phyloP scores from a whole-genome alignment of 2,888 invertebrate genomes.

The Alloscopus bannaensis region DNA sequence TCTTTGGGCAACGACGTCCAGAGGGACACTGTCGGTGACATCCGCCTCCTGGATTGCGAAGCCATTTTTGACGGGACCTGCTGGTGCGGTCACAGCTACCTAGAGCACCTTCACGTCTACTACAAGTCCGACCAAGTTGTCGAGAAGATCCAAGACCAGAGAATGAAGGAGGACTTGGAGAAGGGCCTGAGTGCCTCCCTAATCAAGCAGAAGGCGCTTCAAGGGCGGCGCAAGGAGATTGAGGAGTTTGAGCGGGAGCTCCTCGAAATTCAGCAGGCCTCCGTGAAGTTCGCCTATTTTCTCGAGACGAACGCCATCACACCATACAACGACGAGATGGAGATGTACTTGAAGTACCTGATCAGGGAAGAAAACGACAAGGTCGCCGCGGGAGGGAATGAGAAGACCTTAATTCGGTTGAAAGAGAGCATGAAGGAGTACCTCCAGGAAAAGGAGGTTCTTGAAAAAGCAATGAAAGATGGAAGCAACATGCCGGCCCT shows the following conservation, averaged over 20 bases:
- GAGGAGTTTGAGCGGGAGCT: constrained; percentile 15
- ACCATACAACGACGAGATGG: constrained; percentile 55
- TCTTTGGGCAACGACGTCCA: constrained; percentile 10
- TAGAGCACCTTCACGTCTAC: constrained; percentile 56
- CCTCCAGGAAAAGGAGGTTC: constrained; percentile 25
- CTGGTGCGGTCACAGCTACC: constrained; percentile 31
- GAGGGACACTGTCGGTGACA: constrained; percentile 23
- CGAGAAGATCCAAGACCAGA: constrained; percentile 19
- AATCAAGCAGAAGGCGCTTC: constrained; percentile 22
- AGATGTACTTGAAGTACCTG: constrained; percentile 40
- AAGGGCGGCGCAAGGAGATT: background rate
- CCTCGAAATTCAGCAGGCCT: constrained; percentile 16
- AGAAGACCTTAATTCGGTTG: background rate
- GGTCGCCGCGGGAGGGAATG: constrained; percentile 1
- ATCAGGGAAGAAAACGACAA: constrained; percentile 46
- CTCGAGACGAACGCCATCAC: constrained; percentile 55
- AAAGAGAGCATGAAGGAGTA: constrained; percentile 4
- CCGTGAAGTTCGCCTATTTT: constrained; percentile 41
- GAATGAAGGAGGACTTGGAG: constrained; percentile 10
- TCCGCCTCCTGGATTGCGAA: constrained; percentile 7
- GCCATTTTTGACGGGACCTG: background rate
- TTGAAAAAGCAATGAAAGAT: background rate
- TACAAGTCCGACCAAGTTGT: constrained; percentile 47
- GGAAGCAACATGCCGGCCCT: background rate
- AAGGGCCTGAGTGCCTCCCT: background rate